Evolutionary conservation across 2,888 invertebrate genomes (phyloP), one percentile per base, ranked within the genome.

Genomic region (Blastobasis adustella): DNA sequence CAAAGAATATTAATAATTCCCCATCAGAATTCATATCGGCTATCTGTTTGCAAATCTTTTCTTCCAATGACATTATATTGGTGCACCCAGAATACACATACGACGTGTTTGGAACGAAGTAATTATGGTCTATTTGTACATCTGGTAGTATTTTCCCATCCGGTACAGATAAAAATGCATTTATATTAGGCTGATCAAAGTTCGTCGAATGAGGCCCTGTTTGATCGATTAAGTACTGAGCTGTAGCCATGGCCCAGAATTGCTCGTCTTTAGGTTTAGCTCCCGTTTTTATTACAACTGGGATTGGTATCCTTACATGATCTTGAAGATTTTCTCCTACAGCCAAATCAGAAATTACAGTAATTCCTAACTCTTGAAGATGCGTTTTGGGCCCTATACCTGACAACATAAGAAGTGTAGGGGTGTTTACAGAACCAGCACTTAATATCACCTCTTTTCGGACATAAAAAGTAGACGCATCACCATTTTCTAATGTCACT

Each of bases 291-390:
- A 86, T 57, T 36, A 72, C 78, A 0, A 87, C 69, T 23, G 81
- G 80, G 48, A 88, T 67, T 5, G 86, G 82, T 59, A 88, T 83
- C 51, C 84, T 74, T 0, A 85, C 84, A 59, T 88, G 88, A 51
- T 88, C 87, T 65, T 86, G 86, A n/a, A 88, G 69, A 64, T 88
- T 86, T 64, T 75, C 68, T n/a, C 88, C 88, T 2, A 88, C 87
- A 2, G 76, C 78, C 49, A 84, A 69, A 60, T 83, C 59, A 37
- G 67, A 68, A 47, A 79, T 49, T 0, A 80, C 66, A n/a, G 78
- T 53, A 46, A 88, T 72, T 6, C 65, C 61, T 7, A 74, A 61
- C 45, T 76, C 65, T 61, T 79, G 59, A 4, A 88, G 66, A 50
- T 78, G 70, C 38, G 59, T 44, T 56, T 65, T 75, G 5, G 82